Evolutionary conservation across 2,113 vertebrate genomes (phyloP), one percentile per base, ranked within the genome.

Genomic region (Pyxicephalus adspersus): DNA sequence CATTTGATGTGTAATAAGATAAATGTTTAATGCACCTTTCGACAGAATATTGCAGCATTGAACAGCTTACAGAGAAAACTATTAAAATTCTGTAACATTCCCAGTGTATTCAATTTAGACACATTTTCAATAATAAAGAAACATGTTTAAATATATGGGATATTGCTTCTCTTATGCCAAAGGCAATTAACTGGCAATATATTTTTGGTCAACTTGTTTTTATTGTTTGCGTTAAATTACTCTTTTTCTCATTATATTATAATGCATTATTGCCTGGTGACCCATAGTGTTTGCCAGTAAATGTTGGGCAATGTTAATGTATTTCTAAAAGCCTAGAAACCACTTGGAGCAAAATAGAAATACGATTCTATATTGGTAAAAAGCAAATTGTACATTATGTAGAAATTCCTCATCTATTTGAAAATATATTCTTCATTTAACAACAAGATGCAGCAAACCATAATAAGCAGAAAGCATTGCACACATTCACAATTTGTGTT

Each of bases 1-100:
- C 64, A 38, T 29, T 78, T 66, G 63, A 77, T 77, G 63, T 78
- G 29, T 78, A 78, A 78, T 78, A 78, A 66, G 64, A 78, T 67
- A 77, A 64, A 77, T 77, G 75, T 77, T 77, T 77, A 65, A 77
- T 77, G 75, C 61, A 65, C 75, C 75, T 65, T 64, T 54, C 52
- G 61, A 64, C 54, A 65, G 61, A 78, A 78, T 78, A 67, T 78
- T 78, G 51, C 51, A 67, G 64, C 13, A 26, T 55, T 34, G 60
- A 67, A 66, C 22, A 34, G 34, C 22, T 13, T 34, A 38, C 17
- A 28, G 51, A 55, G 25, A 57, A 54, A 57, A 67, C 76, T 57
- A 77, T 77, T 66, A 67, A 31, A 65, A 66, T 78, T 38, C 51
- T 54, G 51, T 78, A 78, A 66, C 64, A 58, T 67, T 78, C 67